These are phyloP conservation scores for Neotoxoptera formosana DNA, from an alignment of 1,140 invertebrate species.

Conservation along the genomic window DNA sequence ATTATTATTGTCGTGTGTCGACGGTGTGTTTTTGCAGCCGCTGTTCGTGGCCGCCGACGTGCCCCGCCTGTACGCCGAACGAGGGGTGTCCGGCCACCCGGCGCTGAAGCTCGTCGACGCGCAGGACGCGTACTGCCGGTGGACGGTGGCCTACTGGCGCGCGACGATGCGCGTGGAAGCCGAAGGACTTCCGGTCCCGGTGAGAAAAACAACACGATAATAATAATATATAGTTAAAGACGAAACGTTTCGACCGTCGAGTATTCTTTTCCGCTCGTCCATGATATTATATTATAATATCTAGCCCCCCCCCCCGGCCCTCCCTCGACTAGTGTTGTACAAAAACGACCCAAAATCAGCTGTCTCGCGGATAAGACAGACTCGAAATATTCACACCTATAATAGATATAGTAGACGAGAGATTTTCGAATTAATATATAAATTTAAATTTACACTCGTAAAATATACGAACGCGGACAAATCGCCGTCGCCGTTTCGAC, in stretches of 20 bases:
- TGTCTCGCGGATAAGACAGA: no score
- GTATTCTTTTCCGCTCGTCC: background rate
- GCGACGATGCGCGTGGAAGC: background rate
- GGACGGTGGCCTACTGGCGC: conserved; percentile 21
- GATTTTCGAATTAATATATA: no score
- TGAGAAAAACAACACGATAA: background rate
- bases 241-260: background rate
- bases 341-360: no score
- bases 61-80: background rate
- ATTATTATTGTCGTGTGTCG: background rate
- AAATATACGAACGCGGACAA: no score
- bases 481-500: no score
- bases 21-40: background rate
- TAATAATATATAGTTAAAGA: no score
- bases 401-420: no score
- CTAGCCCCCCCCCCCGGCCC: no score
- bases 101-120: background rate
- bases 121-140: background rate
- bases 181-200: conserved; percentile 29
- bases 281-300: no score
- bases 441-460: no score
- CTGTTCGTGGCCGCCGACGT: background rate
- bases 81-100: background rate
- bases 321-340: no score
- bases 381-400: no score